Percentiles rank a stretch among this genome's conserved stretches.
Conservation (phyloP, 2,888 invertebrate genomes). For the Hyalella azteca region DNA sequence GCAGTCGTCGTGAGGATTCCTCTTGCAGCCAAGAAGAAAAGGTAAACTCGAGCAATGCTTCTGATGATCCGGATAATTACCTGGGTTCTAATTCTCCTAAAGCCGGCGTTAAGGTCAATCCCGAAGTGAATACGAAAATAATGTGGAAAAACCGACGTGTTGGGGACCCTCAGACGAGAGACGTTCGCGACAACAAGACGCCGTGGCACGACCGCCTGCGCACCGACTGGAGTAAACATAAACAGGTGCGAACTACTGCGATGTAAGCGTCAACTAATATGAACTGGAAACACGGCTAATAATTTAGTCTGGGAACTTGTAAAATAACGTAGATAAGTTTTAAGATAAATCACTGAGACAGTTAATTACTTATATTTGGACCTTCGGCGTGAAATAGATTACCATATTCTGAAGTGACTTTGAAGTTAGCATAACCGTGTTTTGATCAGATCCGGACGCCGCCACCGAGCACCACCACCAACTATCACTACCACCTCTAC, state of each 20-base stretch:
- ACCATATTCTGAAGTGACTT: neutral
- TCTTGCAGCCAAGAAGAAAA: no score
- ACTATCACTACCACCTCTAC: conserved; percentile 36
- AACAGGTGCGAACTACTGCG: neutral
- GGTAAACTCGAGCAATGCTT: no score
- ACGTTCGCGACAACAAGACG: no score
- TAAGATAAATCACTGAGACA: neutral
- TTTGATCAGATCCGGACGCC: neutral
- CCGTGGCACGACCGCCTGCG: neutral
- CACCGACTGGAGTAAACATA: conserved; percentile 1
- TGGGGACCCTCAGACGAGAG: neutral
- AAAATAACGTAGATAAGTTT: neutral
- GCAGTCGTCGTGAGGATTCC: no score
- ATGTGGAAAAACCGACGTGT: conserved; percentile 11
- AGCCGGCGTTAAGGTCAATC: no score
- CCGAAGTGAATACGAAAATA: no score
- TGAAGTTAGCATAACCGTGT: neutral
- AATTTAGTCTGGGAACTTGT: neutral
- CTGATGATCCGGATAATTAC: no score
- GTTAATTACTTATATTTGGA: no score
- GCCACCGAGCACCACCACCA: neutral
- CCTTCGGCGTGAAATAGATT: no score
- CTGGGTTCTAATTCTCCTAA: no score
- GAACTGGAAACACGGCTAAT: neutral
- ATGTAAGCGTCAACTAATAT: neutral